Conservation (phyloP, 2,113 vertebrate genomes). For the Petromus typicus region DNA sequence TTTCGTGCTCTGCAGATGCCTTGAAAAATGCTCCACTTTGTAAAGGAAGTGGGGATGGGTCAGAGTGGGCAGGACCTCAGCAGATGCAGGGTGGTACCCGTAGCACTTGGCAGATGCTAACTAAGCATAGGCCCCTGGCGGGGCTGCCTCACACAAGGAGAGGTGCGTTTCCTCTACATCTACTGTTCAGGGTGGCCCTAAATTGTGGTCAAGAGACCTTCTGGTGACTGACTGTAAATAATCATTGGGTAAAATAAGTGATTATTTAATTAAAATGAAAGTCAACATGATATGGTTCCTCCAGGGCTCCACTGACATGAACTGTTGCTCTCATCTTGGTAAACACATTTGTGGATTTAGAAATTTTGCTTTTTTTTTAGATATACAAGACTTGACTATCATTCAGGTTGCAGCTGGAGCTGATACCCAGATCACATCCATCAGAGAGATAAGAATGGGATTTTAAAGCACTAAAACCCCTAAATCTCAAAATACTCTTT, state of each 20-base stretch:
- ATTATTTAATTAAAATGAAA: neutral
- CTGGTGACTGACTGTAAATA: neutral
- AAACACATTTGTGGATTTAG: neutral
- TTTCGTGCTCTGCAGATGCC: accelerated
- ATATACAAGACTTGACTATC: neutral
- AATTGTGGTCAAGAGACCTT: too few relatives aligned
- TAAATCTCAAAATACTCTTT: neutral
- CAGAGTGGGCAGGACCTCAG: neutral
- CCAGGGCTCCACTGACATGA: neutral
- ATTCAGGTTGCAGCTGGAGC: neutral
- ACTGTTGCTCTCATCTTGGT: neutral
- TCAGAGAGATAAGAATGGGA: neutral
- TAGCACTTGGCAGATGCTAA: accelerated
- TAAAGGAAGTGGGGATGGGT: neutral
- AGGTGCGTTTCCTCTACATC: too few relatives aligned
- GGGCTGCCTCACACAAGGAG: accelerated
- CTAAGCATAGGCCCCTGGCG: accelerated
- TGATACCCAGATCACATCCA: neutral
- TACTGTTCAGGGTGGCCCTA: too few relatives aligned
- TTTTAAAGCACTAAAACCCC: neutral
- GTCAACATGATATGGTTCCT: neutral
- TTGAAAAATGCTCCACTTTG: neutral
- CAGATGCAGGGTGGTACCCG: accelerated
- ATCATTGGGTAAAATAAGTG: neutral
- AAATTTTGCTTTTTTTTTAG: neutral